These are phyloP conservation scores for Dipodomys spectabilis DNA, from an alignment of 2,113 vertebrate species.

Conservation along the genomic window DNA sequence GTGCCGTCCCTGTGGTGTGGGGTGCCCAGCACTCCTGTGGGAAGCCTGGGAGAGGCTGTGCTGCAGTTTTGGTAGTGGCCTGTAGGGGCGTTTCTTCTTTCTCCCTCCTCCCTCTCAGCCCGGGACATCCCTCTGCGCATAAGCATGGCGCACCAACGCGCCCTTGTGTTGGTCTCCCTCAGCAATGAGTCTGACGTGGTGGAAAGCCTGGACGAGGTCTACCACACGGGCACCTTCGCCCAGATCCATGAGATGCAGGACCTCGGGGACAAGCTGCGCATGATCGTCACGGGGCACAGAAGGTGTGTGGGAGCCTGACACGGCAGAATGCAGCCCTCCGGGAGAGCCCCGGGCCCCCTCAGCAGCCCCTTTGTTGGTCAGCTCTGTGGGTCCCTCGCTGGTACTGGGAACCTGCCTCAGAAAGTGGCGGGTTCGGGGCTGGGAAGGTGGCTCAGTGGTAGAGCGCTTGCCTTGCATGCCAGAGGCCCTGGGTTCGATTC, in stretches of 20 bases:
- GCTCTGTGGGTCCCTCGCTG: too few species aligned
- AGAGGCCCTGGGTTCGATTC: too few species aligned
- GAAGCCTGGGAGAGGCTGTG: background rate
- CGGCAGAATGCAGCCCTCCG: fast-evolving
- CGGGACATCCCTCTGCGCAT: fast-evolving
- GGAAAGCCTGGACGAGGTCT: conserved; percentile 93
- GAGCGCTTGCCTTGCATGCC: too few species aligned
- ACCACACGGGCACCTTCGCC: conserved; percentile 96
- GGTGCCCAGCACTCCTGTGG: background rate
- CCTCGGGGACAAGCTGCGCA: conserved; percentile 96
- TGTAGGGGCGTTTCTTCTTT: background rate
- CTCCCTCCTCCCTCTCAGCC: too few species aligned
- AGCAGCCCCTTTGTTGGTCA: background rate
- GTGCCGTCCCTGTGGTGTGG: background rate
- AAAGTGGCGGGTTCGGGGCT: fast-evolving
- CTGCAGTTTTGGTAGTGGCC: background rate
- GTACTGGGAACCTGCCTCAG: too few species aligned
- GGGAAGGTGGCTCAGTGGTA: too few species aligned
- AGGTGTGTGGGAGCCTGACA: conserved; percentile 80
- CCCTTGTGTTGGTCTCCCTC: background rate
- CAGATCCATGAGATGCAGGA: conserved; percentile 99
- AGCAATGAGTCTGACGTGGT: conserved; percentile 96
- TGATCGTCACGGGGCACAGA: conserved; percentile 99
- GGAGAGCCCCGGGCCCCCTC: background rate
- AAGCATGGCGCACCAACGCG: fast-evolving